Evolutionary conservation across 2,797 vertebrate species (phyloP).

Genomic region (Coilia nasus): DNA sequence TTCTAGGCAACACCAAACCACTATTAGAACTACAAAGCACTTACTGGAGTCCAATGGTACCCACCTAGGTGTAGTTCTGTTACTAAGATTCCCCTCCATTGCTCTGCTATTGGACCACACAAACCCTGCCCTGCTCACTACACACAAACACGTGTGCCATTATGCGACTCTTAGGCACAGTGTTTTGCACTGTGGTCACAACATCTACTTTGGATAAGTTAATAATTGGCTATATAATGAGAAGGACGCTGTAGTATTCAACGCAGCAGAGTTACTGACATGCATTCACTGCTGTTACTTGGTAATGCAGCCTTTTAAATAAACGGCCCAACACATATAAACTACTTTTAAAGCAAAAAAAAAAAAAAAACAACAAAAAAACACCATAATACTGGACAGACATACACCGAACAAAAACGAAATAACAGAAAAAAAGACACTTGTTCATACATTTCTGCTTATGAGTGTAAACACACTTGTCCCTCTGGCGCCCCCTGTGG

Average conservation of each 20-base stretch:
- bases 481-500: not conserved
- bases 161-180: not conserved
- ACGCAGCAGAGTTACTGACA: not conserved
- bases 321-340: not conserved
- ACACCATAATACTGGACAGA: not conserved
- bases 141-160: not conserved
- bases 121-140: not conserved
- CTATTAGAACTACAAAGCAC: too few species aligned
- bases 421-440: not conserved
- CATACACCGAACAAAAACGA: not conserved
- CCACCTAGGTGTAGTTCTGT: too few species aligned
- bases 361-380: conserved; percentile 28
- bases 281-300: not conserved
- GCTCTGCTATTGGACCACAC: not conserved
- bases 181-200: not conserved
- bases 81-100: too few species aligned
- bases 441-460: not conserved
- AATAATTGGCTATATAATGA: not conserved
- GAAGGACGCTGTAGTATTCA: not conserved
- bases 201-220: conserved; percentile 1
- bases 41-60: too few species aligned
- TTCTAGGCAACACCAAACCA: not conserved
- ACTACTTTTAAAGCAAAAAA: not conserved
- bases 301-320: not conserved
- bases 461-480: not conserved